Base-by-base conservation (phyloP, 2,113 vertebrate genomes). In the Gadus macrocephalus region DNA sequence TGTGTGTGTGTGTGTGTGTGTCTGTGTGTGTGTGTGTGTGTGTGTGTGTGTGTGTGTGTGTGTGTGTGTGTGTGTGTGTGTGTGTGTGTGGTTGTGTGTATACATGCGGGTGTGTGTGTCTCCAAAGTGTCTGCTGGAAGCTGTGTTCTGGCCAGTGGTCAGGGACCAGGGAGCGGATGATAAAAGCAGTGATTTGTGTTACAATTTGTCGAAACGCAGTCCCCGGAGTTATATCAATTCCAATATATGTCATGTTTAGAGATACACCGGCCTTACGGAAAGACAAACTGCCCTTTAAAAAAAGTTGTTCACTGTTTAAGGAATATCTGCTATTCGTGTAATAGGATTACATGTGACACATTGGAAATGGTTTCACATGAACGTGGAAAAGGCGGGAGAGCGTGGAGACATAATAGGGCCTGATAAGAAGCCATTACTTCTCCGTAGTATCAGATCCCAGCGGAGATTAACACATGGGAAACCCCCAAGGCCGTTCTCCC, bases 141-240 rank as follows among this genome's bases (percentile, higher is more conserved):
- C 71, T 85, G 81, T 31, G 81, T 80, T 80, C 73, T 83, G 81
- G 82, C 73, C 69, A 62, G 71, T 67, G 56, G 59, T 80, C 76
- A 81, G 71, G n/a, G 67, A 74, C 71, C 35, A 67, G 75, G 72
- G 71, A 70, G 38, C 53, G 70, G 65, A 73, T 81, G 77, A 86
- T 75, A 83, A 81, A 82, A 73, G 53, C 66, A 67, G 12, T 66
- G 70, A 74, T 80, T 76, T 77, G 68, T 70, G 67, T 67, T 75
- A 63, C 70, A 82, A 74, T 78, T 70, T 76, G 38, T 74, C 74
- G 58, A 73, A 81, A 61, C 60, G 65, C 35, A 67, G 69, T 27
- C 67, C 58, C 42, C 7, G 0, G 78, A 69, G 71, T 56, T 65
- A 67, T 31, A 76, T 78, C 59, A 19, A 75, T 72, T 79, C 66